phyloP scores from a whole-genome alignment of 2,797 vertebrate species.

The Gadopsis marmoratus region DNA sequence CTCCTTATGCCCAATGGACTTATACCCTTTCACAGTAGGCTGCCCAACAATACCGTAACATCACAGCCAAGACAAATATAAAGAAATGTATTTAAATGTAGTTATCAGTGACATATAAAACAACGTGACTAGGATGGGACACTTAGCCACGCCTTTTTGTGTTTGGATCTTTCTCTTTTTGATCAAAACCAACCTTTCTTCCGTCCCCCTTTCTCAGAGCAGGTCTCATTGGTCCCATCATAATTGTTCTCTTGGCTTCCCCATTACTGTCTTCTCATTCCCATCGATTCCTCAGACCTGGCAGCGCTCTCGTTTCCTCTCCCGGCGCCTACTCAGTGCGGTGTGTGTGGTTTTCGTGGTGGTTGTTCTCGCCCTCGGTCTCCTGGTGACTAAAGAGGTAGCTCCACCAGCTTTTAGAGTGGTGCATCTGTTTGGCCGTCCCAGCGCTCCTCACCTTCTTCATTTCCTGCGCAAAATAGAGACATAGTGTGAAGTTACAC shows the following conservation, averaged over 20 bases:
- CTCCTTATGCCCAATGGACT: slow-evolving; percentile 24
- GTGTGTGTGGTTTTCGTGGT: slow-evolving; percentile 72
- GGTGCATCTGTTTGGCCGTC: slow-evolving; percentile 74
- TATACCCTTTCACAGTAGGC: slow-evolving; percentile 47
- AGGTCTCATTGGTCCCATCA: slow-evolving; percentile 14
- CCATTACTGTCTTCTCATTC: background rate
- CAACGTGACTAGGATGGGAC: slow-evolving; percentile 17
- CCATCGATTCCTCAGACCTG: background rate
- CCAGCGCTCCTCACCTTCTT: slow-evolving; percentile 75
- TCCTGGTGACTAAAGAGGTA: slow-evolving; percentile 87
- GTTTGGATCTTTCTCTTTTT: slow-evolving; percentile 28
- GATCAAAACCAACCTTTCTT: slow-evolving; percentile 30
- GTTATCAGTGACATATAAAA: slow-evolving; percentile 48
- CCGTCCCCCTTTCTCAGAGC: slow-evolving; percentile 10
- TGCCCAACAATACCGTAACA: slow-evolving; percentile 55
- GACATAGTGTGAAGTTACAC: background rate
- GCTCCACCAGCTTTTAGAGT: slow-evolving; percentile 85
- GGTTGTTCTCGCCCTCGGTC: slow-evolving; percentile 79
- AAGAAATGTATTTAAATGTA: slow-evolving; percentile 44
- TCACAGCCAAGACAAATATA: slow-evolving; percentile 65
- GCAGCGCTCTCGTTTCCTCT: background rate
- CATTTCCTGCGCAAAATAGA: slow-evolving; percentile 64
- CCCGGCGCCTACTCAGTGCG: slow-evolving; percentile 77
- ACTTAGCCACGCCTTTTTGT: slow-evolving; percentile 20
- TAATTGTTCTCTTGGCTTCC: slow-evolving; percentile 37